phyloP scores from a whole-genome alignment of 2,888 invertebrate species.

The Agonopterix heracliana region DNA sequence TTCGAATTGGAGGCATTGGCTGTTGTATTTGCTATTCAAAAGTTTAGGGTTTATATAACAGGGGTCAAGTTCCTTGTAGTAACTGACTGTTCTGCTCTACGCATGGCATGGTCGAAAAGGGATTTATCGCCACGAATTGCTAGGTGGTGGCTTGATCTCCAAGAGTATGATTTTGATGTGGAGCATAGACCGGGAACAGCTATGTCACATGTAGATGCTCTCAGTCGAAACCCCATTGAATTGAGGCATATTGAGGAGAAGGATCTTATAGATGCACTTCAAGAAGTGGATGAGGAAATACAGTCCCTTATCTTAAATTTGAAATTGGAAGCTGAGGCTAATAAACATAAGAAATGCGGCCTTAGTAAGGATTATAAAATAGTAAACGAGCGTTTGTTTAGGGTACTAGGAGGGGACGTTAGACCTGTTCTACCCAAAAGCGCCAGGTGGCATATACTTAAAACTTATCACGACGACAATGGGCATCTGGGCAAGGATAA shows the following conservation, averaged over 20 bases:
- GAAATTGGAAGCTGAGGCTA: too few species aligned
- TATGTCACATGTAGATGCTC: constrained; percentile 15
- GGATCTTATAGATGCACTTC: too few species aligned
- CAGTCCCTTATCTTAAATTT: too few species aligned
- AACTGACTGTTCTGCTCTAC: constrained; percentile 6
- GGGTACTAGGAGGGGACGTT: too few species aligned
- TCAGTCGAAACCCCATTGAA: constrained; percentile 7
- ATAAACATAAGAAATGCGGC: too few species aligned
- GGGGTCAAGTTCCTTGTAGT: constrained; percentile 3
- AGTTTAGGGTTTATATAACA: constrained; percentile 7
- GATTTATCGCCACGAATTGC: constrained; percentile 9
- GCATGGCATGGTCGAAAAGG: constrained; percentile 7
- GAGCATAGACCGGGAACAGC: constrained; percentile 12
- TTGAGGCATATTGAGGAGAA: too few species aligned
- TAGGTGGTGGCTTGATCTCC: constrained; percentile 12
- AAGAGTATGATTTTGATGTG: constrained; percentile 10
- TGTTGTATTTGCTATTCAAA: constrained; percentile 8
- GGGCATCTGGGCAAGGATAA: constrained; percentile 42
- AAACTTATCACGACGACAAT: constrained; percentile 33
- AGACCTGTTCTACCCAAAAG: constrained; percentile 31
- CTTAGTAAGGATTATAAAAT: too few species aligned
- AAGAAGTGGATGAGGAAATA: too few species aligned
- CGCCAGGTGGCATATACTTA: constrained; percentile 24
- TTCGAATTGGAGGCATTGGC: constrained; percentile 21
- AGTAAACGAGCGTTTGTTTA: too few species aligned